phyloP scores from a whole-genome alignment of 2,797 vertebrate species.

The Darevskia mixta region DNA sequence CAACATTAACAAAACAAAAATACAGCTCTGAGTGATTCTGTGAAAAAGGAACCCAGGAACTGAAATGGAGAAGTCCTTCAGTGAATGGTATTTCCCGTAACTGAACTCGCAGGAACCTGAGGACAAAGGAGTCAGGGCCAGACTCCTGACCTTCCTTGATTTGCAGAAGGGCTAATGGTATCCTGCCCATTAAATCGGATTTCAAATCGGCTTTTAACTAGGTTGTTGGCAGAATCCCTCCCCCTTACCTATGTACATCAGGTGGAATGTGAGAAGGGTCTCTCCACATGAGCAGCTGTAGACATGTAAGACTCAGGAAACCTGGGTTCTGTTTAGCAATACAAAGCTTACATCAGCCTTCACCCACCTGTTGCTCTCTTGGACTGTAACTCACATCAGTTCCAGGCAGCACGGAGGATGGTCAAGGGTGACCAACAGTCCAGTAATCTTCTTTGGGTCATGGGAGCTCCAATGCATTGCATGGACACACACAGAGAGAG shows the following conservation, averaged over 20 bases:
- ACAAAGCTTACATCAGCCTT: not conserved
- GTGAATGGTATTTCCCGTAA: not conserved
- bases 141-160: not conserved
- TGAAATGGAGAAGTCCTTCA: slow-evolving; percentile 46
- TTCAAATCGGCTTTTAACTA: not conserved
- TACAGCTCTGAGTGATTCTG: slow-evolving; percentile 58
- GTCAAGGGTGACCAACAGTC: not conserved
- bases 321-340: not conserved
- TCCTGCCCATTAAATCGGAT: not conserved
- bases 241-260: not conserved
- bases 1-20: not conserved
- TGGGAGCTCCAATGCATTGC: not conserved
- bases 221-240: not conserved
- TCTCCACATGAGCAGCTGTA: not conserved
- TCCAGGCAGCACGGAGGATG: not conserved
- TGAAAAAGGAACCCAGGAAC: slow-evolving; percentile 8
- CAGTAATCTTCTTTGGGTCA: not conserved
- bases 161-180: not conserved
- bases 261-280: not conserved
- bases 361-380: not conserved
- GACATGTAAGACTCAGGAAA: not conserved
- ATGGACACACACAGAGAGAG: not conserved
- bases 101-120: not conserved
- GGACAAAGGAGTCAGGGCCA: not conserved
- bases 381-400: not conserved